phyloP scores from a whole-genome alignment of 2,888 invertebrate genomes.

The Phortica magna region DNA sequence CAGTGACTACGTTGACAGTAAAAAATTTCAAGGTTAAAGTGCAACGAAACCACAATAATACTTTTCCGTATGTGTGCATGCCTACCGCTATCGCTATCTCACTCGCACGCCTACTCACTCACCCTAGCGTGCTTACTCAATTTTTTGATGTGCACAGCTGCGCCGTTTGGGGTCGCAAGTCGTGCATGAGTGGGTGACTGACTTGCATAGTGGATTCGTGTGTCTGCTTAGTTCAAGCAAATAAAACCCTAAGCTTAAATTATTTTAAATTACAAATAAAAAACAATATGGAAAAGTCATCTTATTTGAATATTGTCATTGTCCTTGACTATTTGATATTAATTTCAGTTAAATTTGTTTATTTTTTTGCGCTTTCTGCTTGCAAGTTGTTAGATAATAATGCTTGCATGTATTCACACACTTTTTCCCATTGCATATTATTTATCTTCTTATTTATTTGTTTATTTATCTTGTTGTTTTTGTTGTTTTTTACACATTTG shows the following conservation, averaged over 20 bases:
- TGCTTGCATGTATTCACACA: conserved; percentile 9
- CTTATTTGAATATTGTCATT: not conserved
- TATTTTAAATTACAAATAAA: not conserved
- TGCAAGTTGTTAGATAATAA: conserved; percentile 6
- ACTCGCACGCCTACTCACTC: not conserved
- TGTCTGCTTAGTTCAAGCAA: no score
- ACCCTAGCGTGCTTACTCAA: no score
- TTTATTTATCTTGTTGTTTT: conserved; percentile 39
- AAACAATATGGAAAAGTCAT: not conserved
- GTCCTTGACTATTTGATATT: conserved; percentile 60
- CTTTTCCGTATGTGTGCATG: conserved; percentile 40
- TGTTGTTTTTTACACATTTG: conserved; percentile 15
- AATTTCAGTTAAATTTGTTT: conserved; percentile 49
- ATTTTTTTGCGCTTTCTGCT: not conserved
- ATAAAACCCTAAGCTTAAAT: not conserved
- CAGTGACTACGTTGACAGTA: conserved; percentile 36
- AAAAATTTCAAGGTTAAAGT: conserved; percentile 78
- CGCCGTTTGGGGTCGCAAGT: no score
- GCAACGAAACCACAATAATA: conserved; percentile 75
- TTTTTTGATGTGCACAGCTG: no score
- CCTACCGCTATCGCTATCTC: not conserved
- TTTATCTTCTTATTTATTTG: conserved; percentile 33
- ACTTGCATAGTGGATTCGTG: no score
- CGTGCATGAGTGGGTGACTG: no score
- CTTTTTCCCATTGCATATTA: conserved; percentile 23